Conservation (phyloP, 2,888 invertebrate species). For the Hesperia comma region DNA sequence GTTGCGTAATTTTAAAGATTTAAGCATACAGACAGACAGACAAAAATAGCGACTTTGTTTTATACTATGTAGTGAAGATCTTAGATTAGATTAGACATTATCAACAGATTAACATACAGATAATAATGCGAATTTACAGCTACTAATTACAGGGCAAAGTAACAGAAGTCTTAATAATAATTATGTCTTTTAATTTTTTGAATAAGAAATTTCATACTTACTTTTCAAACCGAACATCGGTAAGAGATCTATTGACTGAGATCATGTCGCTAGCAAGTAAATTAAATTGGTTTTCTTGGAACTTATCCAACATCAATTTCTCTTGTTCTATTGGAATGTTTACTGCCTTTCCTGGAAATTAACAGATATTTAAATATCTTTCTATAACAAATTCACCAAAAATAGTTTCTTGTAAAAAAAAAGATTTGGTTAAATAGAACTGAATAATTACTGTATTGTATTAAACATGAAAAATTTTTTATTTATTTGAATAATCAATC, state of each 20-base stretch:
- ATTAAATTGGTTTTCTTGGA: slow-evolving; percentile 99
- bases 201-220: slow-evolving; percentile 76
- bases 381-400: not conserved
- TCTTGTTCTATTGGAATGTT: slow-evolving; percentile 94
- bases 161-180: not conserved
- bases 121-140: not conserved
- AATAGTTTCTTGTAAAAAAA: too few relatives aligned
- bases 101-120: not conserved
- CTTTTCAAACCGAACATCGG: slow-evolving; percentile 96
- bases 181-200: not conserved
- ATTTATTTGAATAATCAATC: too few relatives aligned
- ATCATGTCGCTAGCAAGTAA: slow-evolving; percentile 98
- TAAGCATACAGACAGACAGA: too few relatives aligned
- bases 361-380: slow-evolving; percentile 1
- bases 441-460: too few relatives aligned
- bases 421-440: too few relatives aligned
- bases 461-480: too few relatives aligned
- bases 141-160: not conserved
- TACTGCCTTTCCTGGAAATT: slow-evolving; percentile 88
- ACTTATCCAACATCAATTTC: slow-evolving; percentile 95
- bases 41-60: too few relatives aligned
- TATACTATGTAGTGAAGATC: too few relatives aligned
- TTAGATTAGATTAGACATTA: not conserved
- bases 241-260: slow-evolving; percentile 96
- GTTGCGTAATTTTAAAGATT: too few relatives aligned